phyloP scores from a whole-genome alignment of 2,888 invertebrate genomes.

The Cataglyphis rosenhaueri region DNA sequence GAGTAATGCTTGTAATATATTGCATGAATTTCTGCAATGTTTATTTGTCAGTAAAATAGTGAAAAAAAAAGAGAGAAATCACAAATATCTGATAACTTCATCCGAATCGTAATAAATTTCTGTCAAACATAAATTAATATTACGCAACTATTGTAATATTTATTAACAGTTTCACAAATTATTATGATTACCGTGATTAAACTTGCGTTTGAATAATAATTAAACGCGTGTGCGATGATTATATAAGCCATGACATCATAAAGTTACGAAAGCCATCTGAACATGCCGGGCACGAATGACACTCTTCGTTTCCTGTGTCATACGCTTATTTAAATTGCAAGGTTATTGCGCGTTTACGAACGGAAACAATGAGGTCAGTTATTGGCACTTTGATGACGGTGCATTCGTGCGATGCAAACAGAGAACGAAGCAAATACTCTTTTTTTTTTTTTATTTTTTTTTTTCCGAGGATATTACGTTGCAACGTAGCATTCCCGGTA shows the following conservation, averaged over 20 bases:
- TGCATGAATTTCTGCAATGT: background rate
- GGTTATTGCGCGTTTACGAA: constrained; percentile 30
- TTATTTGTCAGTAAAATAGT: constrained; percentile 15
- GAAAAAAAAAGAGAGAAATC: background rate
- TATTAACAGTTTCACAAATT: background rate
- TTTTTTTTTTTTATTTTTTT: constrained; percentile 33
- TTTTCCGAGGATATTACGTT: constrained; percentile 16
- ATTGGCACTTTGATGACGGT: constrained; percentile 48
- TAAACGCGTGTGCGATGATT: background rate
- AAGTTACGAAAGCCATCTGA: background rate
- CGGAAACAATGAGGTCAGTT: constrained; percentile 50
- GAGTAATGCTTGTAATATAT: constrained; percentile 4
- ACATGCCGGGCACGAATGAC: background rate
- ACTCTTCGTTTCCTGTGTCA: constrained; percentile 7
- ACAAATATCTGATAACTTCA: background rate
- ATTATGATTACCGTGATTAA: background rate
- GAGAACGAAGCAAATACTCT: constrained; percentile 28
- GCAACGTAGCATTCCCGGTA: constrained; percentile 12
- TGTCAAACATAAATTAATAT: background rate
- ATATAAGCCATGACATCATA: background rate
- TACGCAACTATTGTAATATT: background rate
- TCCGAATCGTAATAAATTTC: background rate
- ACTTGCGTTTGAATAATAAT: background rate
- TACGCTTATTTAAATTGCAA: constrained; percentile 32
- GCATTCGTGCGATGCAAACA: constrained; percentile 29